Conservation (phyloP, 1,140 invertebrate species). For the Hormaphis cornu region DNA sequence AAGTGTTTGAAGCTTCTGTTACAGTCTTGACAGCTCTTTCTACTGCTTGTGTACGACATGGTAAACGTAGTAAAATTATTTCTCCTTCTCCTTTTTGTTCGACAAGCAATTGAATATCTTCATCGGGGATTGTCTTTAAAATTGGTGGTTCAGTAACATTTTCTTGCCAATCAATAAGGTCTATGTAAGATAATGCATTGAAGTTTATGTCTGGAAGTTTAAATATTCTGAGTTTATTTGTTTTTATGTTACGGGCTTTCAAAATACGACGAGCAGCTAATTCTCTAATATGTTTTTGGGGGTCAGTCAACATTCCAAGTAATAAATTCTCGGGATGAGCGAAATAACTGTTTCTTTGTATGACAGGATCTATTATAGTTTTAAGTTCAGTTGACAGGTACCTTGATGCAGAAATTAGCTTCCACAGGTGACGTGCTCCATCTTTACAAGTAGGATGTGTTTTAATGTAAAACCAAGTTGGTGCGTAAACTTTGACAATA, state of each 20-base stretch:
- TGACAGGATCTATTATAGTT: conserved; percentile 36
- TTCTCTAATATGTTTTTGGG: conserved; percentile 37
- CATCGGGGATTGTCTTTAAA: conserved; percentile 32
- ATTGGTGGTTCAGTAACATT: conserved; percentile 34
- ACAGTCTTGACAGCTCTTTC: conserved; percentile 39
- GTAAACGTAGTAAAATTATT: conserved; percentile 33
- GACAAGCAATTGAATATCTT: conserved; percentile 29
- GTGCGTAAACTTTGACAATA: conserved; percentile 36
- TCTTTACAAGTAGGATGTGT: conserved; percentile 4
- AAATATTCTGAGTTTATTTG: conserved; percentile 23
- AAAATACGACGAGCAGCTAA: conserved; percentile 36
- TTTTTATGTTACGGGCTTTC: conserved; percentile 28
- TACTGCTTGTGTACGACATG: conserved; percentile 38
- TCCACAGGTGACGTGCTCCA: not conserved
- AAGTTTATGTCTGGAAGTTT: conserved; percentile 34
- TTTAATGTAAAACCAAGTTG: conserved; percentile 38
- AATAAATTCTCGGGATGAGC: conserved; percentile 41
- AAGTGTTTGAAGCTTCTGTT: conserved; percentile 35
- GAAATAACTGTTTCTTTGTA: conserved; percentile 37
- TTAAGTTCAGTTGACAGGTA: too few relatives aligned
- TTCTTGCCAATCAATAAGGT: conserved; percentile 33
- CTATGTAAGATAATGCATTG: too few relatives aligned
- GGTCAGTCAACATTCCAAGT: conserved; percentile 40
- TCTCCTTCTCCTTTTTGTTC: not conserved
- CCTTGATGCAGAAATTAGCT: not conserved